Conservation (phyloP, 2,888 invertebrate species). For the Cheilosia scutellata region DNA sequence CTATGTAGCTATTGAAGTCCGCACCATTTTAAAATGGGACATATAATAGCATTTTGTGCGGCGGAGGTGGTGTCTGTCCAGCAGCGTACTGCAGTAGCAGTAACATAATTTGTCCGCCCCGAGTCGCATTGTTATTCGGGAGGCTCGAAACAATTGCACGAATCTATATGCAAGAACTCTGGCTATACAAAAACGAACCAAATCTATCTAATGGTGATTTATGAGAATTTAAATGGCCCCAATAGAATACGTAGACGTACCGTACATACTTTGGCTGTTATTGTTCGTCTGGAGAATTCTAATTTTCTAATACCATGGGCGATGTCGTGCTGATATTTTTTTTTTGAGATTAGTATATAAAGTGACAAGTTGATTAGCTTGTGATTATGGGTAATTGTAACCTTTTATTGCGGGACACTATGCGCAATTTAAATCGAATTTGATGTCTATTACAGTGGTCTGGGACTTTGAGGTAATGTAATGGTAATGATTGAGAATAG, state of each 20-base stretch:
- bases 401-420: slow-evolving; percentile 53
- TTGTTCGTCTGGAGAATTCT: slow-evolving; percentile 45
- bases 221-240: slow-evolving; percentile 69
- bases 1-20: slow-evolving; percentile 14
- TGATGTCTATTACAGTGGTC: not conserved
- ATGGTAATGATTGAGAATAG: not conserved
- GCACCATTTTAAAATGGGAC: slow-evolving; percentile 67
- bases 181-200: slow-evolving; percentile 3
- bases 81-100: slow-evolving; percentile 58
- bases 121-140: slow-evolving; percentile 41
- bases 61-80: slow-evolving; percentile 18
- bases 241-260: slow-evolving; percentile 28
- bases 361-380: slow-evolving; percentile 70
- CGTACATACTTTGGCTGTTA: slow-evolving; percentile 4
- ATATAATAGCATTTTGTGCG: slow-evolving; percentile 16
- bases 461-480: not conserved
- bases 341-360: slow-evolving; percentile 36
- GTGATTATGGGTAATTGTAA: slow-evolving; percentile 70
- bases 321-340: slow-evolving; percentile 28
- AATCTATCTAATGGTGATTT: slow-evolving; percentile 67
- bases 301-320: slow-evolving; percentile 54
- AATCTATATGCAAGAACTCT: slow-evolving; percentile 43
- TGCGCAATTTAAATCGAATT: slow-evolving; percentile 38
- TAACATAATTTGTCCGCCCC: slow-evolving; percentile 44
- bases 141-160: slow-evolving; percentile 50